These are phyloP conservation scores for Spinus pinus DNA, from an alignment of 2,797 vertebrate species.

Conservation along the genomic window DNA sequence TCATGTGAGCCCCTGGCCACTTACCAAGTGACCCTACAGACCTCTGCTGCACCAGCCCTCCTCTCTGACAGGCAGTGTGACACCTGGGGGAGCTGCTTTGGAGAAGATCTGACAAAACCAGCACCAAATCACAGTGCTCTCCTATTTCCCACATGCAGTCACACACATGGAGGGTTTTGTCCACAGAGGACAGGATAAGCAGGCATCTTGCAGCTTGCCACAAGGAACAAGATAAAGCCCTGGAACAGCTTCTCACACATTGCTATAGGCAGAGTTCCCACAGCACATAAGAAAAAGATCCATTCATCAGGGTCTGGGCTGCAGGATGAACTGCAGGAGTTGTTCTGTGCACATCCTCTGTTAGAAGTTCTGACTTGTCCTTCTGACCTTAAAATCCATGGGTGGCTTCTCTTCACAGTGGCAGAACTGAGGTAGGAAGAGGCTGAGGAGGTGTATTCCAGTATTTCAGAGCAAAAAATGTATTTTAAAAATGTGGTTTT, in stretches of 20 bases:
- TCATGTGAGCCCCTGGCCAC: background rate
- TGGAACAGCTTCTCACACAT: background rate
- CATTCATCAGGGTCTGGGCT: background rate
- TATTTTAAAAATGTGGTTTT: conserved; percentile 24
- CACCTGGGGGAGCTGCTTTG: background rate
- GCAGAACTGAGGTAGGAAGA: background rate
- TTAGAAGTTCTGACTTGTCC: background rate
- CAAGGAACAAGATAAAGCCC: background rate
- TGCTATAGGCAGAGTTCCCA: background rate
- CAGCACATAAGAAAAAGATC: background rate
- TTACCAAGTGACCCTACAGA: background rate
- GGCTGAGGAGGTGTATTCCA: background rate
- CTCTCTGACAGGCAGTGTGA: background rate
- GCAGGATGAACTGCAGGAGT: background rate
- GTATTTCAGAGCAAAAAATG: background rate
- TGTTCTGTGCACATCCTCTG: background rate
- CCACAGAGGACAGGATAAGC: background rate
- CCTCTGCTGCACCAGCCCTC: background rate
- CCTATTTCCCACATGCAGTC: background rate
- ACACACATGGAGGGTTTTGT: background rate
- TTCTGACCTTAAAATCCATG: background rate
- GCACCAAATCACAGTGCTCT: background rate
- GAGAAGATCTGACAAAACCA: background rate
- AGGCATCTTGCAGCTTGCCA: background rate
- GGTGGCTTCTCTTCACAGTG: background rate